Conservation (phyloP, 2,888 invertebrate species). For the Elegia similella region DNA sequence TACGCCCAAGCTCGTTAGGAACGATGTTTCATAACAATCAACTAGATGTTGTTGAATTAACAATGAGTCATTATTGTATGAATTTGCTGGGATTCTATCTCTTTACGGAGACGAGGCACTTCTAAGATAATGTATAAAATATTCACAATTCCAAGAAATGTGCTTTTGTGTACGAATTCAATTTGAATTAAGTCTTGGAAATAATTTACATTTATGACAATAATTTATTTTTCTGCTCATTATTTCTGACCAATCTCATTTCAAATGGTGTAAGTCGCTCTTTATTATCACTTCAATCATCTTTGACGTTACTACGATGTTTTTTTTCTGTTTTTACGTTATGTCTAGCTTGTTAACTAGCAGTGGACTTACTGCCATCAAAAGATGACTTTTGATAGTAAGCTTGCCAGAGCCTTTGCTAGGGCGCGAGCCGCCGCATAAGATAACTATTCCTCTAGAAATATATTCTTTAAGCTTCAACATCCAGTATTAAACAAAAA, state of each 20-base stretch:
- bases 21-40: constrained; percentile 1
- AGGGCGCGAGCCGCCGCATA: too few species aligned
- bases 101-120: neutral
- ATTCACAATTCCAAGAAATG: neutral
- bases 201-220: neutral
- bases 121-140: neutral
- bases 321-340: too few species aligned
- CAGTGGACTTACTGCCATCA: too few species aligned
- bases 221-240: neutral
- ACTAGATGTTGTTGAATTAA: neutral
- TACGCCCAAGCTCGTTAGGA: neutral
- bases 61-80: neutral
- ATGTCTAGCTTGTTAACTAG: too few species aligned
- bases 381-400: too few species aligned
- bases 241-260: neutral
- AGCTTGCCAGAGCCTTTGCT: too few species aligned
- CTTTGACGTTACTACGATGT: too few species aligned
- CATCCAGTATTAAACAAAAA: too few species aligned
- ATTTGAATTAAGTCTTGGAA: neutral
- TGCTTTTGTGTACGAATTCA: neutral
- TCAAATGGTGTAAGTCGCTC: neutral
- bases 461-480: too few species aligned
- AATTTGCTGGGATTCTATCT: neutral
- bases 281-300: neutral
- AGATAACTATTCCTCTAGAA: too few species aligned